These are phyloP conservation scores for Ascidia mentula DNA, from an alignment of 23 tunicate genomes.

Conservation along the genomic window DNA sequence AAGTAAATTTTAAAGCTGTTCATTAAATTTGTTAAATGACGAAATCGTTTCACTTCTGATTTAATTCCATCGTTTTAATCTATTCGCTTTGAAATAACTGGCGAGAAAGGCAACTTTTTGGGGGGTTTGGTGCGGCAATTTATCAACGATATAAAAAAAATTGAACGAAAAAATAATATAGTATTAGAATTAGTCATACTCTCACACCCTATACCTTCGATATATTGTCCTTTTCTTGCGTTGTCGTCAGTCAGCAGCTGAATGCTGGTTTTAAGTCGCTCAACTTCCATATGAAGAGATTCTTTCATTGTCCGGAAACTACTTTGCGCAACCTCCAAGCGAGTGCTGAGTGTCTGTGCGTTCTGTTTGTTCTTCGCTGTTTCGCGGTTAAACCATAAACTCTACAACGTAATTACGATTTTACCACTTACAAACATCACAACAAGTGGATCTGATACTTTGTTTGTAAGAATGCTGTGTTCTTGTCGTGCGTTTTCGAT, in stretches of 20 bases:
- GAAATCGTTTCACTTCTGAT: too few species aligned
- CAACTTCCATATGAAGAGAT: conserved; percentile 47
- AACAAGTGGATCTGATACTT: conserved; percentile 25
- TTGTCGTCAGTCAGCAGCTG: conserved; percentile 44
- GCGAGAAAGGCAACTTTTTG: too few species aligned
- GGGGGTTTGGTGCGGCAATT: too few species aligned
- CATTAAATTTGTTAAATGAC: too few species aligned
- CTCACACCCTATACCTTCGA: background rate
- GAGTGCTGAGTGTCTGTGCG: conserved; percentile 30
- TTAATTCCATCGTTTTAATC: too few species aligned
- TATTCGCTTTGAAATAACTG: too few species aligned
- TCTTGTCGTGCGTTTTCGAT: conserved; percentile 38
- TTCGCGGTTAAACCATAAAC: conserved; percentile 22
- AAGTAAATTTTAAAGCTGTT: too few species aligned
- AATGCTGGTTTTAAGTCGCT: conserved; percentile 47
- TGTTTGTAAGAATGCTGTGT: conserved; percentile 48
- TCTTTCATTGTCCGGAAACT: conserved; percentile 48
- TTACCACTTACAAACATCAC: background rate
- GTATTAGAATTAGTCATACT: too few species aligned
- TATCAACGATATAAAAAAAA: too few species aligned
- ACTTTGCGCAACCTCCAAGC: conserved; percentile 65
- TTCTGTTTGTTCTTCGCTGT: conserved; percentile 42
- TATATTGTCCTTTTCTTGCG: conserved; percentile 22
- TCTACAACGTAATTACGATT: background rate
- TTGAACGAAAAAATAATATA: too few species aligned